Conservation (phyloP, 1,140 invertebrate genomes). For the Drosophila tani region DNA sequence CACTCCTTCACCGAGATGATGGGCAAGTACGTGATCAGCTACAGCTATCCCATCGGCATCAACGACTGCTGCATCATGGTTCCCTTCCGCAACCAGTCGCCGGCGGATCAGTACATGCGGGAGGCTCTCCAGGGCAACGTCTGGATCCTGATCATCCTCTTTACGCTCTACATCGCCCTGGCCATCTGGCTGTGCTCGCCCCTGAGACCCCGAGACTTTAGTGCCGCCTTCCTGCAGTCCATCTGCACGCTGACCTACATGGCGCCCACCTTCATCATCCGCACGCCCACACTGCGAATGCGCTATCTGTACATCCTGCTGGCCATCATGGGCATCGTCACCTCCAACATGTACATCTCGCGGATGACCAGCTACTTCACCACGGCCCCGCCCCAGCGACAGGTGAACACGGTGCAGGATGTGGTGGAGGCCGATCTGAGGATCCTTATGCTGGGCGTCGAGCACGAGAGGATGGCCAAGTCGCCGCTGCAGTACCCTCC, state of each 20-base stretch:
- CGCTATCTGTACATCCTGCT: constrained; percentile 58
- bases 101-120: constrained; percentile 57
- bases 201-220: constrained; percentile 50
- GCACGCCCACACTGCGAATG: constrained; percentile 54
- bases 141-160: constrained; percentile 56
- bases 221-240: constrained; percentile 65
- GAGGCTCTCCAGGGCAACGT: constrained; percentile 55
- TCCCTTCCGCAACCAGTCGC: constrained; percentile 61
- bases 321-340: constrained; percentile 61
- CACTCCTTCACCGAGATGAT: constrained; percentile 70
- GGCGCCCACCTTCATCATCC: constrained; percentile 45
- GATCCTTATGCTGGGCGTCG: constrained; percentile 60
- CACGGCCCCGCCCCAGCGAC: constrained; percentile 43
- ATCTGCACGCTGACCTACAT: constrained; percentile 62
- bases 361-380: constrained; percentile 77
- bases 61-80: constrained; percentile 82
- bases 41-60: constrained; percentile 76
- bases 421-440: constrained; percentile 61
- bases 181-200: constrained; percentile 72
- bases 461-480: constrained; percentile 45
- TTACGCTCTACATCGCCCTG: constrained; percentile 53
- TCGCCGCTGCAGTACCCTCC: constrained; percentile 24
- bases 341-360: constrained; percentile 73
- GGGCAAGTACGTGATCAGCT: constrained; percentile 33
- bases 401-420: constrained; percentile 66